A percentile compares a stretch with the other conserved stretches of the same genome.
Evolutionary conservation across 2,888 invertebrate genomes (phyloP).

Genomic region (Julus scandinavius): DNA sequence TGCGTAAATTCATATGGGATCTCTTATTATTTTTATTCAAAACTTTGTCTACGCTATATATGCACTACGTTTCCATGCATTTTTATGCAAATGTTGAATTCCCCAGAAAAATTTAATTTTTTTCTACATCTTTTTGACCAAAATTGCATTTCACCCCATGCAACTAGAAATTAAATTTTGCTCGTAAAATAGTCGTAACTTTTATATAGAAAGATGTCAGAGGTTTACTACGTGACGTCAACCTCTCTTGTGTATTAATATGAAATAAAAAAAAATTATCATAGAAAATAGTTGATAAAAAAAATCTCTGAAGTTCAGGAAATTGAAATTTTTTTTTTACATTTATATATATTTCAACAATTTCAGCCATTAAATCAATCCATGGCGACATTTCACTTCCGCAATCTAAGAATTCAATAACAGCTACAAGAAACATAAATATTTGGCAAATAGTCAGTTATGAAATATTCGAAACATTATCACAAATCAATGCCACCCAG

Average conservation of each 20-base stretch:
- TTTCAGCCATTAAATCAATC: background rate
- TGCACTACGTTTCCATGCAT: background rate
- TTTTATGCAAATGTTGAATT: background rate
- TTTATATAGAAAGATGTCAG: background rate
- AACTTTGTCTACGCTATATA: background rate
- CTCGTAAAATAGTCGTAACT: background rate
- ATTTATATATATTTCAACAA: too few relatives aligned
- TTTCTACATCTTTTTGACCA: background rate
- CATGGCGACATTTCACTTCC: background rate
- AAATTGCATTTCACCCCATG: conserved; percentile 8
- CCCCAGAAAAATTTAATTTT: conserved; percentile 13
- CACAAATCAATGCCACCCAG: background rate
- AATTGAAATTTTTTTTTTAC: too few relatives aligned
- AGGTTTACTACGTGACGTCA: background rate
- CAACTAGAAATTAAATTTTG: background rate
- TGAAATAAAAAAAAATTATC: background rate
- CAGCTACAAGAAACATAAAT: background rate
- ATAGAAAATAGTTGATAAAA: background rate
- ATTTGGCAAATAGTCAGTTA: background rate
- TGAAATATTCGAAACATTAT: background rate
- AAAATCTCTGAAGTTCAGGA: background rate
- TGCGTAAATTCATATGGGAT: conserved; percentile 32
- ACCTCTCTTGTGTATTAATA: background rate
- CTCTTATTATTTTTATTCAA: conserved; percentile 35
- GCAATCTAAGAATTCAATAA: background rate